phyloP scores from a whole-genome alignment of 2,888 invertebrate species.

The Urechis unicinctus region DNA sequence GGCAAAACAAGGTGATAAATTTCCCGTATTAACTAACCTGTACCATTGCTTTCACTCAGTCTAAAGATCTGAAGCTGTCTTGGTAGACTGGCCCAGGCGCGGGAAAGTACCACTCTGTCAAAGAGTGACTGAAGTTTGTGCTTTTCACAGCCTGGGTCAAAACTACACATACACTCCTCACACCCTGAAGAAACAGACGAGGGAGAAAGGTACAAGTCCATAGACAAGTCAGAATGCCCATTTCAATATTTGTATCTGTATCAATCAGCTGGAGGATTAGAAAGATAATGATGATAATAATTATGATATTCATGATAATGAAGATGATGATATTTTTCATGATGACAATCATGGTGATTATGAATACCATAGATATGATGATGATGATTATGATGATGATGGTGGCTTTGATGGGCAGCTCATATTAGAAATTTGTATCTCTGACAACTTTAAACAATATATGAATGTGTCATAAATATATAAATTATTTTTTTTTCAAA shows the following conservation, averaged over 20 bases:
- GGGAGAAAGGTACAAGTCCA: background rate
- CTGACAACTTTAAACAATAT: background rate
- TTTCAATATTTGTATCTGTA: too few species aligned
- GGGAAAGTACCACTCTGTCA: slow-evolving; percentile 63
- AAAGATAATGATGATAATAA: too few species aligned
- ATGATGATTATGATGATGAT: too few species aligned
- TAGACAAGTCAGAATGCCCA: background rate
- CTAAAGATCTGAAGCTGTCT: slow-evolving; percentile 39
- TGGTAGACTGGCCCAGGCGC: slow-evolving; percentile 75
- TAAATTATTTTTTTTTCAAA: too few species aligned
- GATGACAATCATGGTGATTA: too few species aligned
- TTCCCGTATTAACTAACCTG: background rate
- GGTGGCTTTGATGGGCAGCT: too few species aligned
- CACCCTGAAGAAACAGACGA: slow-evolving; percentile 35
- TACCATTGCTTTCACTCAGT: slow-evolving; percentile 23
- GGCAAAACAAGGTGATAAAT: background rate
- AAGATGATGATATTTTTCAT: too few species aligned
- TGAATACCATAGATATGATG: too few species aligned
- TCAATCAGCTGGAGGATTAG: too few species aligned
- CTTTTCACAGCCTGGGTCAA: slow-evolving; percentile 28
- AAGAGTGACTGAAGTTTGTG: slow-evolving; percentile 30
- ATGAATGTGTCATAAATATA: background rate
- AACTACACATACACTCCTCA: slow-evolving; percentile 41
- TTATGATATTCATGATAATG: too few species aligned
- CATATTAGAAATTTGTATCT: too few species aligned